These are phyloP conservation scores for Branchellion lobata DNA, from an alignment of 2,888 invertebrate genomes.

Conservation along the genomic window DNA sequence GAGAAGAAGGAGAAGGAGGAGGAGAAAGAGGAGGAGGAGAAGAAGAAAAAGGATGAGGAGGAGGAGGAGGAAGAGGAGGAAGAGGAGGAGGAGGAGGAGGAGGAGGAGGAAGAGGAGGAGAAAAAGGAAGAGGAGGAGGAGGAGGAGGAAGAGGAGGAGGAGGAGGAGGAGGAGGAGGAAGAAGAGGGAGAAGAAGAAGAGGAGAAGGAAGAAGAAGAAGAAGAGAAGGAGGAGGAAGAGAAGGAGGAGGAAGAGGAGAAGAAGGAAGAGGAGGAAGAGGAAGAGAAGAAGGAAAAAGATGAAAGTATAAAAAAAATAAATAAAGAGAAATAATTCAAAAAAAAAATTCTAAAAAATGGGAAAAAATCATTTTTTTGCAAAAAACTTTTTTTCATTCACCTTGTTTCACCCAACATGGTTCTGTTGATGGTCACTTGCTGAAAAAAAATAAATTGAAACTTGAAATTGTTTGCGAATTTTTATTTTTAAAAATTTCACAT, in stretches of 20 bases:
- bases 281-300: constrained; percentile 18
- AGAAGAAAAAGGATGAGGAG: not conserved
- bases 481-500: no score
- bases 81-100: not conserved
- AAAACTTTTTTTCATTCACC: no score
- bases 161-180: not conserved
- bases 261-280: not conserved
- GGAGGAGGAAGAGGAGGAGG: not conserved
- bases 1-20: not conserved
- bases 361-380: no score
- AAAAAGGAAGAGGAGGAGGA: not conserved
- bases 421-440: no score
- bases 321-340: no score
- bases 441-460: no score
- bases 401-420: no score
- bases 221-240: not conserved
- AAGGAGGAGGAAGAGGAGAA: not conserved
- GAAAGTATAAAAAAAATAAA: no score
- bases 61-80: not conserved
- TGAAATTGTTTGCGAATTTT: no score
- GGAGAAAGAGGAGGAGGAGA: not conserved
- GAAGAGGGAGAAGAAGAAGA: not conserved
- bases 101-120: not conserved
- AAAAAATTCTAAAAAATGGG: no score
- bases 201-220: constrained; percentile 3